A percentile compares a stretch with the other conserved stretches of the same genome.
These are phyloP conservation scores for Amphipoea oculea DNA, from an alignment of 2,888 invertebrate genomes.

Conservation along the genomic window DNA sequence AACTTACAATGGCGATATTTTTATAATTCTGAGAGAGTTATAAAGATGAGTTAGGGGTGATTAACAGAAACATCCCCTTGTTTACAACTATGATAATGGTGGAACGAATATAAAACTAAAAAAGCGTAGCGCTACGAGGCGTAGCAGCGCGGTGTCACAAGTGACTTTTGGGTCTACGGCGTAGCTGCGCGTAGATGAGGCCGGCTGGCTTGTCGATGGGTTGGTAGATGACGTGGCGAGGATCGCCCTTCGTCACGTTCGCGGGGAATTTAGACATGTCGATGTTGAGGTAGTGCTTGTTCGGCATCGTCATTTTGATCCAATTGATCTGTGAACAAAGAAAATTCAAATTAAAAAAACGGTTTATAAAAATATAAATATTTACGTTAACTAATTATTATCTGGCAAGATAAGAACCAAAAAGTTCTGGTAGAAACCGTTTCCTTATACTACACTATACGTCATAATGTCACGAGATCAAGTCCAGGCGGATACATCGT, in stretches of 20 bases:
- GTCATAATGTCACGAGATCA: slow-evolving; percentile 37
- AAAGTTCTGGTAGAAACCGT: background rate
- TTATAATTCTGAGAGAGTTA: slow-evolving; percentile 38
- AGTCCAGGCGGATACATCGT: slow-evolving; percentile 35
- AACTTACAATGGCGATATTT: slow-evolving; percentile 53
- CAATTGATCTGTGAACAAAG: slow-evolving; percentile 90
- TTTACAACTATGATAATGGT: slow-evolving; percentile 54
- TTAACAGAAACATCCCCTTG: slow-evolving; percentile 51
- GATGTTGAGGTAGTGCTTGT: slow-evolving; percentile 94
- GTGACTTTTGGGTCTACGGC: slow-evolving; percentile 90
- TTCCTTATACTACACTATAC: background rate
- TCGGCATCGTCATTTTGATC: slow-evolving; percentile 95
- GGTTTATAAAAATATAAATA: background rate
- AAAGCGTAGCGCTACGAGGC: slow-evolving; percentile 67
- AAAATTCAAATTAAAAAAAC: slow-evolving; percentile 7
- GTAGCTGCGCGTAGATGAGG: slow-evolving; percentile 93
- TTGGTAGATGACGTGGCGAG: slow-evolving; percentile 92
- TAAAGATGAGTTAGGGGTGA: slow-evolving; percentile 46
- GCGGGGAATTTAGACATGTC: slow-evolving; percentile 94
- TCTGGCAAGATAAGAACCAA: background rate
- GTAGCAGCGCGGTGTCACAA: slow-evolving; percentile 88
- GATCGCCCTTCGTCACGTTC: slow-evolving; percentile 91
- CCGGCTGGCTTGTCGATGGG: slow-evolving; percentile 95
- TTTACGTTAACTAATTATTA: slow-evolving; percentile 8
- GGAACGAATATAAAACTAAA: slow-evolving; percentile 45